Base-by-base conservation (phyloP, 2,888 invertebrate species). In the Resseliella maxima region DNA sequence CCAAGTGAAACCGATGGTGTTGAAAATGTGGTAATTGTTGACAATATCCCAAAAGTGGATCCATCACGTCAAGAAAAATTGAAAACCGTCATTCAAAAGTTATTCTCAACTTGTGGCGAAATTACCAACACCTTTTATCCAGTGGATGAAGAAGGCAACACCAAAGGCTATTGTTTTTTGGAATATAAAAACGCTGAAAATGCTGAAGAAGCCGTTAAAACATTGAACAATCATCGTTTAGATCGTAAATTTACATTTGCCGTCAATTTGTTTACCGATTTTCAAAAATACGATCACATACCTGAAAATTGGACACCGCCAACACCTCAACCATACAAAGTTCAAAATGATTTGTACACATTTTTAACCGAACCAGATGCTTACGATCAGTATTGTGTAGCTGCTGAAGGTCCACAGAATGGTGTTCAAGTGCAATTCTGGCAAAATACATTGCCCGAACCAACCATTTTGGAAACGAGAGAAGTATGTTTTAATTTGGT, bases 1-100 rank as follows among this genome's bases (percentile, higher is more conserved):
- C 99, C 99, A 0, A 95, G 96, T 88, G 98, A 98, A 92, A 96
- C 97, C 5, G 98, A 98, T 92, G 98, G 98, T 85, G 97, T 98
- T 86, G 98, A 99, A 91, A 96, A 96, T 89, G 97, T 99, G 85
- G 94, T 99, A 88, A 96, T 99, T 18, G 96, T 99, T 15, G 99
- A 99, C 90, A 98, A 99, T 88, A 96, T 98, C 87, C 99, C 99
- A 72, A 95, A 96, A 91, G 98, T 99, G 88, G 98, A 97, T 86
- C 95, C 96, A 50, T 97, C 97, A 88, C 94, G 98, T 86, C 92
- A 98, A 88, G 97, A 98, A 87, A 99, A 99, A 91, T 93, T 99
- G 83, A 96, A 97, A 90, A 95, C 95, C 87, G 98, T 99, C 35
- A 95, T 99, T 88, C 94, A 94, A 87, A 99, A 98, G 92, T 94